Percentiles rank a stretch among this genome's conserved stretches.
phyloP scores from a whole-genome alignment of 2,797 vertebrate genomes.

The Remorina albescens region DNA sequence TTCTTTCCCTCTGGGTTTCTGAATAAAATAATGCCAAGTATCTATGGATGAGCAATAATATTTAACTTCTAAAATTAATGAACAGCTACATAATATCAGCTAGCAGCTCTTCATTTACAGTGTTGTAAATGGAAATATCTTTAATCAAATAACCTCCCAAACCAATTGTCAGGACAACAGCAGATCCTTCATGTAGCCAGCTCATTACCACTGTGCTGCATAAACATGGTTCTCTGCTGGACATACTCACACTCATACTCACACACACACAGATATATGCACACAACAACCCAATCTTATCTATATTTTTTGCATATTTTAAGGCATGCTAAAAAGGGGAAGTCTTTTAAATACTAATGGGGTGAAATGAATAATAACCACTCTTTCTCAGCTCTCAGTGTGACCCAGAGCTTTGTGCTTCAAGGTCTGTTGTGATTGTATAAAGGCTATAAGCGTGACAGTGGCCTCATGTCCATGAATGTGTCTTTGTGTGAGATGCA shows the following conservation, averaged over 20 bases:
- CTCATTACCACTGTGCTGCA: no score
- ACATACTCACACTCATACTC: background rate
- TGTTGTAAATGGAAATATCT: background rate
- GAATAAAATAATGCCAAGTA: no score
- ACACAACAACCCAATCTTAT: background rate
- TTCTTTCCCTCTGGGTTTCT: no score
- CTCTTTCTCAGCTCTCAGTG: conserved; percentile 8
- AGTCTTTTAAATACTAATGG: background rate
- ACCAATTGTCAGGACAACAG: conserved; percentile 1
- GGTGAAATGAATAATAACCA: background rate
- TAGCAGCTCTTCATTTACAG: no score
- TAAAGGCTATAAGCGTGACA: conserved; percentile 20
- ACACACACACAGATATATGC: background rate
- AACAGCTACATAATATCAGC: no score
- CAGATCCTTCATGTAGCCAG: background rate
- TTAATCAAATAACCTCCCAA: conserved; percentile 7
- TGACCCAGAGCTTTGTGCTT: conserved; percentile 11
- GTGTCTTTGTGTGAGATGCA: conserved; percentile 31
- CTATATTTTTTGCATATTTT: background rate
- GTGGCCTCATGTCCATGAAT: conserved; percentile 9
- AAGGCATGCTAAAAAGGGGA: background rate
- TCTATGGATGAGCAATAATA: no score
- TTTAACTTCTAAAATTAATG: no score
- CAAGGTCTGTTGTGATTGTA: background rate
- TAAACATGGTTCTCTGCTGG: background rate